A percentile compares a stretch with the other conserved stretches of the same genome.
phyloP scores from a whole-genome alignment of 2,888 invertebrate genomes.

The Ichneumoninae sp. region DNA sequence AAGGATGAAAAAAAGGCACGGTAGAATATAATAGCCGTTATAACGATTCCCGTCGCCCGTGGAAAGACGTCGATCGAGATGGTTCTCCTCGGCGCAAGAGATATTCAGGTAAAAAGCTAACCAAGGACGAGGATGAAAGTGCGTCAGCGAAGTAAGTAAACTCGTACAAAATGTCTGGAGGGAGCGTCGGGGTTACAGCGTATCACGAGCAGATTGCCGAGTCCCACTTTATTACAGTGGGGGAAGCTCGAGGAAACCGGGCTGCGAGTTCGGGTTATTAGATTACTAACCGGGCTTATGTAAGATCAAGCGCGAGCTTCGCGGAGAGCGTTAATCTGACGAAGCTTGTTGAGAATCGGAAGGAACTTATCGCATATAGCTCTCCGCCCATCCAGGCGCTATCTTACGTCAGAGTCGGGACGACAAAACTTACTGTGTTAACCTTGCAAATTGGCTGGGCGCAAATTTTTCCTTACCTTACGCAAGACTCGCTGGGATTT shows the following conservation, averaged over 20 bases:
- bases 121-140: slow-evolving; percentile 12
- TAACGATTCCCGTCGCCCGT: too few species aligned
- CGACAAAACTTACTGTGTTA: neutral
- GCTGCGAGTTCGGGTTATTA: slow-evolving; percentile 47
- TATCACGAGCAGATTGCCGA: slow-evolving; percentile 38
- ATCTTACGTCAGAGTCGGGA: neutral
- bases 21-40: too few species aligned
- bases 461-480: neutral
- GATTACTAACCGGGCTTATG: slow-evolving; percentile 53
- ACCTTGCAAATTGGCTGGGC: neutral
- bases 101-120: neutral
- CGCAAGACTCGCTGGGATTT: neutral
- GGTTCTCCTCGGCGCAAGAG: too few species aligned
- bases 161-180: slow-evolving; percentile 23
- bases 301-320: slow-evolving; percentile 49
- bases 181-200: slow-evolving; percentile 12
- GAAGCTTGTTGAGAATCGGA: slow-evolving; percentile 48
- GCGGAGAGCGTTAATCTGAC: slow-evolving; percentile 51
- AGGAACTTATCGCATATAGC: slow-evolving; percentile 42
- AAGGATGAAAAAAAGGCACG: too few species aligned
- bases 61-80: too few species aligned
- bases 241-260: slow-evolving; percentile 40
- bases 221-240: slow-evolving; percentile 35
- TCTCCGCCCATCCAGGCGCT: neutral
- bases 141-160: slow-evolving; percentile 8